Conservation (phyloP, 2,113 vertebrate species). For the Apistogramma diplotaenia region DNA sequence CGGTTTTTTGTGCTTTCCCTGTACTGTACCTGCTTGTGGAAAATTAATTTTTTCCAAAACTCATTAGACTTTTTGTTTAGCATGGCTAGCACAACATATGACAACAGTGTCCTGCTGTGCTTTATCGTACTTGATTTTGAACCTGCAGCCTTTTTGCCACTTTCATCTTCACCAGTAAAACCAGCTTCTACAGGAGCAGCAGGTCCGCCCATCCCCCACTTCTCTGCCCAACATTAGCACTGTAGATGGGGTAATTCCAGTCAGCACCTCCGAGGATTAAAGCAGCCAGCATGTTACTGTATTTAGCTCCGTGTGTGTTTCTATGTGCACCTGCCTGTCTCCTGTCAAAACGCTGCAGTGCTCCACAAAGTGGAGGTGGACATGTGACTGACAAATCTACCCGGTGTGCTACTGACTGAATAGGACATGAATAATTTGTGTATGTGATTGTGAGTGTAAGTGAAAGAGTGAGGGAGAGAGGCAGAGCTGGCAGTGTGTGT, state of each 20-base stretch:
- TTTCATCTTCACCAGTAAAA: not conserved
- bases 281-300: not conserved
- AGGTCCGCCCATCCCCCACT: not conserved
- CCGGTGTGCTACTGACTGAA: not conserved
- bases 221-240: not conserved
- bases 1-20: not conserved
- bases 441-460: not conserved
- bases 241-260: not conserved
- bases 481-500: conserved; percentile 14
- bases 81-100: not conserved
- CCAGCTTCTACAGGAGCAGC: not conserved
- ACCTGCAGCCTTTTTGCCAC: not conserved
- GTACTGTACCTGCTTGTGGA: too few relatives aligned
- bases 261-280: not conserved
- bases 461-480: not conserved
- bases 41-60: too few relatives aligned
- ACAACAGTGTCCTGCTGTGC: not conserved
- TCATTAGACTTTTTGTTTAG: too few relatives aligned
- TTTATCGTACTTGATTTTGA: not conserved
- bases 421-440: conserved; percentile 19
- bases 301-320: not conserved
- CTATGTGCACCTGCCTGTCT: not conserved
- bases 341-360: not conserved
- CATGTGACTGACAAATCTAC: not conserved
- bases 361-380: not conserved